Conservation (phyloP, 2,888 invertebrate species). For the Drosophila cognata region DNA sequence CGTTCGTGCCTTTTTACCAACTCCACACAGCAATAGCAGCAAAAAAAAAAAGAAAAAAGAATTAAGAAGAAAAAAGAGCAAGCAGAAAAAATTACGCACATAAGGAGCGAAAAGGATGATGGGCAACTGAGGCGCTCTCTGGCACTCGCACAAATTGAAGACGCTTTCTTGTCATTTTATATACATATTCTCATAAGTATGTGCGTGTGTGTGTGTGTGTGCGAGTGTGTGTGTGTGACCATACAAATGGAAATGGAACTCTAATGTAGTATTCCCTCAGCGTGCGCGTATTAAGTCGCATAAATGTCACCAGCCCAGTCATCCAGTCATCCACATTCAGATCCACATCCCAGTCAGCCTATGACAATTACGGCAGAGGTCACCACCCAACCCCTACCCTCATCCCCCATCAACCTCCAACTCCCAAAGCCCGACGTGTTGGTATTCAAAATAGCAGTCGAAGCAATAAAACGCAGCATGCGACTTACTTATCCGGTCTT, state of each 20-base stretch:
- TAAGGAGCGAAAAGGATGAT: conserved; percentile 27
- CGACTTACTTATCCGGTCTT: conserved; percentile 67
- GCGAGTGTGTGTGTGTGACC: conserved; percentile 23
- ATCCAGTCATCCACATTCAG: conserved; percentile 38
- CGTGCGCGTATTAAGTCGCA: conserved; percentile 79
- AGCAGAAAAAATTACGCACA: conserved; percentile 38
- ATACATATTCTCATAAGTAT: conserved; percentile 14
- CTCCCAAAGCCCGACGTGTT: conserved; percentile 55
- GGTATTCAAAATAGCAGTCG: conserved; percentile 81
- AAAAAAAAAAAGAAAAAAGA: neutral
- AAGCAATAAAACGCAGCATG: conserved; percentile 81
- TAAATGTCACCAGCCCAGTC: conserved; percentile 70
- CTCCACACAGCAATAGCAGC: conserved; percentile 49
- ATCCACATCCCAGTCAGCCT: conserved; percentile 35
- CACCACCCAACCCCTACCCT: conserved; percentile 14
- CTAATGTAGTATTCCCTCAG: conserved; percentile 76
- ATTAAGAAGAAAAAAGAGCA: conserved; percentile 26
- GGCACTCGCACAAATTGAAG: conserved; percentile 66
- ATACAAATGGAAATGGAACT: conserved; percentile 67
- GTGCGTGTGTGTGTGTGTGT: conserved; percentile 12
- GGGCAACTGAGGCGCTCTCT: conserved; percentile 21
- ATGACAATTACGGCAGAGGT: conserved; percentile 71
- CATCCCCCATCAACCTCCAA: neutral
- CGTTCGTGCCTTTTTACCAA: conserved; percentile 79
- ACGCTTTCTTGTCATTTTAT: conserved; percentile 53